Base-by-base conservation (phyloP, 2,797 vertebrate genomes). In the Nasua narica region DNA sequence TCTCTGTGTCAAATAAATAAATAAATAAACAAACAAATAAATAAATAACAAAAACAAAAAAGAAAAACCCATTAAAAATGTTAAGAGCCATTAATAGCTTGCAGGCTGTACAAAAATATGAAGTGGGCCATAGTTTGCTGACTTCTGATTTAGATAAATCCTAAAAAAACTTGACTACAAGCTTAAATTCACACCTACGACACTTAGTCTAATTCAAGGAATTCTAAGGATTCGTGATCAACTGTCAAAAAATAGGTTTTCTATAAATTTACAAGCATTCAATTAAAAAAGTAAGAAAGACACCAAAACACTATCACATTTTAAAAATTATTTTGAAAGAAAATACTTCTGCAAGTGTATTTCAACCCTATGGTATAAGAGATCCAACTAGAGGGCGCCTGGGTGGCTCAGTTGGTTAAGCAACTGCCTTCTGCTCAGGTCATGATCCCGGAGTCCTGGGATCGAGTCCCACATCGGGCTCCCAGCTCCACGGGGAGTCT, bases 251-350 rank as follows among this genome's bases (percentile, higher is more conserved):
- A 50, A 21, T 10, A 85, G 25, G 5, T 87, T 89, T 95, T 84
- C 54, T 67, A 60, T 52, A 89, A 89, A 85, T 50, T 50, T 70
- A 65, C 79, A 96, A 76, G 1, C 69, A 77, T 58, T 85, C 14
- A 85, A 56, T 56, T 91, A 56, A 52, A 76, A 77, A 52, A 74
- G 37, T 32, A 86, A 46, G 40, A 56, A 85, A 94, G 58, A 88
- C 10, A 90, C 19, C 21, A 50, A 93, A 81, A 96, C 54, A 90
- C 40, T 78, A 79, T 7, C 43, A 89, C 81, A 90, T 16, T 83
- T 94, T 78, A 62, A 11, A 35, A 21, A 96, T 76, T 95, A 79
- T 96, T 69, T 77, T 89, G 12, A 87, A 92, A 72, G 77, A 82
- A 94, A 96, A 94, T 69, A 77, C 43, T 78, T 95, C 21, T 87